Evolutionary conservation across 30 jellyfish, hydroid and myxozoan genomes (phyloP).

Genomic region (Cassiopea xamachana): DNA sequence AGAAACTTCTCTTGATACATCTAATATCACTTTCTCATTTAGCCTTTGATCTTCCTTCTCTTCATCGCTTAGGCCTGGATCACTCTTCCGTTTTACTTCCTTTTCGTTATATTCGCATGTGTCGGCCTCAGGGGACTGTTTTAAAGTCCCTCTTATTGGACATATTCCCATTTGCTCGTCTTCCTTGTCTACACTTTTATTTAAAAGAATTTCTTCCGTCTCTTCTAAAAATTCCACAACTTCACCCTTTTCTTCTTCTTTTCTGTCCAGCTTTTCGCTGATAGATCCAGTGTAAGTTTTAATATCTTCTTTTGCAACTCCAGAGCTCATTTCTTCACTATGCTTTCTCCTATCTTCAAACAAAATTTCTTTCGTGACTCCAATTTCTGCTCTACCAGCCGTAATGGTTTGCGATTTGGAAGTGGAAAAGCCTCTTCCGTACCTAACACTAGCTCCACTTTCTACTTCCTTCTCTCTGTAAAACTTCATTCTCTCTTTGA

Average conservation of each 20-base stretch:
- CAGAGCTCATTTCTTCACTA: background rate
- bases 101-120: background rate
- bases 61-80: background rate
- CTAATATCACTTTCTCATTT: too few relatives aligned
- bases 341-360: background rate
- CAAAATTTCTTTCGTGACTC: background rate
- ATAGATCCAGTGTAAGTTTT: too few relatives aligned
- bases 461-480: background rate
- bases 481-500: constrained; percentile 11
- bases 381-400: background rate
- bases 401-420: background rate
- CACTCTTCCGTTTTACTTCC: background rate
- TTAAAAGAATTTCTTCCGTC: background rate
- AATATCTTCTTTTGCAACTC: background rate
- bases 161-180: background rate
- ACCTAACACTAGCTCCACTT: background rate
- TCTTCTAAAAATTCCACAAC: background rate
- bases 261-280: background rate
- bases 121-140: background rate
- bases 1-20: background rate
- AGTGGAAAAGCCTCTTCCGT: background rate
- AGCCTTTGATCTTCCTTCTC: background rate
- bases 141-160: too few relatives aligned
- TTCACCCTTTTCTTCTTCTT: background rate
- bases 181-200: background rate